Percentiles rank a stretch among this genome's conserved stretches.
Conservation (phyloP, 2,113 vertebrate species). For the Chionodraco myersi region DNA sequence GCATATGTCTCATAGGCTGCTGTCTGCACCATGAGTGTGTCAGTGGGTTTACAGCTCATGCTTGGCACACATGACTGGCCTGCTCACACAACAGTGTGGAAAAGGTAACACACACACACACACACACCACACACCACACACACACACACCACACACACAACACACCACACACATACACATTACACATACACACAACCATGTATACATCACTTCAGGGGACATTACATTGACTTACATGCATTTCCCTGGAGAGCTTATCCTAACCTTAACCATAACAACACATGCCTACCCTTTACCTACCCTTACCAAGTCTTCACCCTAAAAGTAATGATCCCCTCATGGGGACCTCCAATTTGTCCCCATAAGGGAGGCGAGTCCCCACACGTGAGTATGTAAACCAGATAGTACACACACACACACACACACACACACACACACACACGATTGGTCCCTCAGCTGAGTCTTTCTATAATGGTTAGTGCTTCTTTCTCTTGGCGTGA, state of each 20-base stretch:
- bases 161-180: not conserved
- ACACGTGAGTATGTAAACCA: too few relatives aligned
- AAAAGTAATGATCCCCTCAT: too few relatives aligned
- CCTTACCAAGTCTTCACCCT: too few relatives aligned
- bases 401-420: not conserved
- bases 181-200: too few relatives aligned
- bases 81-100: constrained; percentile 19
- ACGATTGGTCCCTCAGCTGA: not conserved
- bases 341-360: too few relatives aligned
- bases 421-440: too few relatives aligned
- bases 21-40: not conserved
- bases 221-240: too few relatives aligned
- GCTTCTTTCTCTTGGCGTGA: not conserved
- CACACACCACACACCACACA: not conserved
- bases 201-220: too few relatives aligned
- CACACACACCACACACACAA: not conserved
- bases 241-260: too few relatives aligned
- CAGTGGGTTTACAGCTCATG: constrained; percentile 27
- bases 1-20: not conserved
- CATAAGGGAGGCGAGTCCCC: too few relatives aligned
- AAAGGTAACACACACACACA: not conserved
- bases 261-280: too few relatives aligned
- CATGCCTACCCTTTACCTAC: too few relatives aligned
- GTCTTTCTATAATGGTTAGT: not conserved
- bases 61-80: constrained; percentile 32